A percentile compares a stretch with the other conserved stretches of the same genome.
phyloP scores from a whole-genome alignment of 2,113 vertebrate species.

The Chascanopsetta lugubris region DNA sequence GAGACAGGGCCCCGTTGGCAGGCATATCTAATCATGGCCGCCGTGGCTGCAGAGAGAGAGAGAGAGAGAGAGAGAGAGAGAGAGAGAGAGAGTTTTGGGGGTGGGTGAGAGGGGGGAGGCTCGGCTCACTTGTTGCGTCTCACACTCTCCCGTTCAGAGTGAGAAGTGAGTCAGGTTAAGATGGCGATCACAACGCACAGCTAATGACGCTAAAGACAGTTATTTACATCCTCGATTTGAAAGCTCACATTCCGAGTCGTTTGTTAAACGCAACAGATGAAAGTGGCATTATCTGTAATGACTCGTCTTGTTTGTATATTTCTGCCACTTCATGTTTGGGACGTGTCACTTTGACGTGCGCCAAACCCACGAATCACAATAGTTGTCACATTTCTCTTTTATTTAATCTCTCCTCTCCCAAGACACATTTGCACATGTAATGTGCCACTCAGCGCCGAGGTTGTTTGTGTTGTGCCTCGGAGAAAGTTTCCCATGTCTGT shows the following conservation, averaged over 20 bases:
- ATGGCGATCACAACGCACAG: background rate
- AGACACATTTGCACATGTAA: slow-evolving; percentile 32
- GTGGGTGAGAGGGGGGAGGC: too few relatives aligned
- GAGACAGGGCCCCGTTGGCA: slow-evolving; percentile 70
- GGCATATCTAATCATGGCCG: slow-evolving; percentile 77
- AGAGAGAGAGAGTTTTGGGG: too few relatives aligned
- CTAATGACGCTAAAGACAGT: background rate
- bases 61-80: too few relatives aligned
- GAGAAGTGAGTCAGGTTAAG: slow-evolving; percentile 11
- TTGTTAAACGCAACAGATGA: slow-evolving; percentile 14
- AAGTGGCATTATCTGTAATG: slow-evolving; percentile 13
- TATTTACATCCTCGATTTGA: slow-evolving; percentile 12
- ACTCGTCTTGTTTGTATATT: slow-evolving; percentile 29
- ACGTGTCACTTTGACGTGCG: slow-evolving; percentile 15
- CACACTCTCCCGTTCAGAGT: slow-evolving; percentile 24
- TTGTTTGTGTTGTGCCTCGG: slow-evolving; percentile 37
- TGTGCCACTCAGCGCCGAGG: slow-evolving; percentile 24
- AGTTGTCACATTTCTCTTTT: slow-evolving; percentile 12
- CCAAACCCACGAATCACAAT: slow-evolving; percentile 41
- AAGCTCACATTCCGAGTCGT: slow-evolving; percentile 6
- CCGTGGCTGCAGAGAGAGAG: slow-evolving; percentile 51
- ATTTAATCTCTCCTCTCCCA: slow-evolving; percentile 23
- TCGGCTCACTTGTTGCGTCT: slow-evolving; percentile 76
- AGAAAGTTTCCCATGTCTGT: slow-evolving; percentile 59
- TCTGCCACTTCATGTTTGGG: slow-evolving; percentile 8